Evolutionary conservation across 1,140 invertebrate genomes (phyloP), one percentile per base, ranked within the genome.

Genomic region (Lepidurus arcticus): DNA sequence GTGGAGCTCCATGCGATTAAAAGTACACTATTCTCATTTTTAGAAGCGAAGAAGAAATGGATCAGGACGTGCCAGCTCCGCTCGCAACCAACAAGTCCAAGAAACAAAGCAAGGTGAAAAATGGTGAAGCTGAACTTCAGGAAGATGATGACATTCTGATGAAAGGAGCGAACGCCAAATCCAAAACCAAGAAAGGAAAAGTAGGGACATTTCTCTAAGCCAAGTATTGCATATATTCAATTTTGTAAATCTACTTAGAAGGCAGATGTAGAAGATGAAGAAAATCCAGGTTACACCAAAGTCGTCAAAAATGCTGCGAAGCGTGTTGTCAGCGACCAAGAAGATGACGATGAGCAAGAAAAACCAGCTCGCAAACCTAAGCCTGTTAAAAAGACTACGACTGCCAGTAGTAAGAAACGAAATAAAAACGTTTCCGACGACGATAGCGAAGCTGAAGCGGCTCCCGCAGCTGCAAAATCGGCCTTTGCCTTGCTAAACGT

Each of bases 401-500:
- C 74, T 26, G 24, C 10, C n/a, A 75, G 26, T 16, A 26, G 26
- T 16, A 75, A 75, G 4, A 21, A 44, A 75, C n/a, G 6, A 1
- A 16, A 13, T 16, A 65, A 65, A 16, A 65, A 65, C 9, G 53
- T 21, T n/a, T 65, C 53, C 6, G 53, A 65, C 2, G 53, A 65
- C 53, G 53, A 65, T 3, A 65, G 53, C 21, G 53, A 65, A 9
- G 53, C 4, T 65, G 53, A 65, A 65, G 53, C 53, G 13, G 53
- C 53, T 65, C 53, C 53, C 21, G 1, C 16, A 16, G 16, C 75
- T 26, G 75, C 75, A 21, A 47, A 45, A 44, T 76, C 75, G 4
- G 75, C 75, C 16, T 76, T 42, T 45, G 75, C 75, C 24, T n/a
- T 76, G 21, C 75, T 76, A 26, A 26, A 44, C 16, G 75, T 76